Conservation (phyloP, 30 jellyfish, hydroid and myxozoan genomes). For the Clytia hemisphaerica region DNA sequence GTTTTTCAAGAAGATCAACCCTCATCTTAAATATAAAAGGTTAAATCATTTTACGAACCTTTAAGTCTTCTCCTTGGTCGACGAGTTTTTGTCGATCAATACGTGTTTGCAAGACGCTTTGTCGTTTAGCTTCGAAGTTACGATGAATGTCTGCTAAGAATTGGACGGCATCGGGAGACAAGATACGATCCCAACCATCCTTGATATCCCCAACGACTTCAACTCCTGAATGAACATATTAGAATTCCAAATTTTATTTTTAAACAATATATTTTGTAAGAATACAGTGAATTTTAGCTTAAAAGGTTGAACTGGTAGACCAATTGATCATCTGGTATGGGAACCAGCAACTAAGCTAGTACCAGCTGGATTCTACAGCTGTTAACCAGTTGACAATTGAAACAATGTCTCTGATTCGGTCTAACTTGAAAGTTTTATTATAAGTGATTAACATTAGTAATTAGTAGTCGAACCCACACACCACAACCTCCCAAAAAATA, state of each 20-base stretch:
- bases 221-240: slow-evolving; percentile 35
- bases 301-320: too few relatives aligned
- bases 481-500: too few relatives aligned
- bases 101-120: slow-evolving; percentile 46
- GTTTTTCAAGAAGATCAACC: too few relatives aligned
- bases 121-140: slow-evolving; percentile 51
- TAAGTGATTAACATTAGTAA: too few relatives aligned
- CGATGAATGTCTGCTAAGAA: slow-evolving; percentile 63
- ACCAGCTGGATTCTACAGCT: too few relatives aligned
- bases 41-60: slow-evolving; percentile 24
- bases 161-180: slow-evolving; percentile 59
- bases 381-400: too few relatives aligned
- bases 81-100: slow-evolving; percentile 44
- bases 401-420: too few relatives aligned
- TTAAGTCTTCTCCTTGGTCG: slow-evolving; percentile 52
- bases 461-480: too few relatives aligned
- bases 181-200: slow-evolving; percentile 51
- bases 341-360: too few relatives aligned
- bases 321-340: too few relatives aligned
- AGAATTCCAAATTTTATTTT: not conserved
- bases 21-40: not conserved
- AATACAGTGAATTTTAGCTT: too few relatives aligned
- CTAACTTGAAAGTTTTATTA: too few relatives aligned
- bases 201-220: slow-evolving; percentile 47
- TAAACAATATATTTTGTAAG: not conserved